A percentile compares a stretch with the other conserved stretches of the same genome.
These are phyloP conservation scores for Sprattus sprattus DNA, from an alignment of 2,113 vertebrate genomes.

Conservation along the genomic window DNA sequence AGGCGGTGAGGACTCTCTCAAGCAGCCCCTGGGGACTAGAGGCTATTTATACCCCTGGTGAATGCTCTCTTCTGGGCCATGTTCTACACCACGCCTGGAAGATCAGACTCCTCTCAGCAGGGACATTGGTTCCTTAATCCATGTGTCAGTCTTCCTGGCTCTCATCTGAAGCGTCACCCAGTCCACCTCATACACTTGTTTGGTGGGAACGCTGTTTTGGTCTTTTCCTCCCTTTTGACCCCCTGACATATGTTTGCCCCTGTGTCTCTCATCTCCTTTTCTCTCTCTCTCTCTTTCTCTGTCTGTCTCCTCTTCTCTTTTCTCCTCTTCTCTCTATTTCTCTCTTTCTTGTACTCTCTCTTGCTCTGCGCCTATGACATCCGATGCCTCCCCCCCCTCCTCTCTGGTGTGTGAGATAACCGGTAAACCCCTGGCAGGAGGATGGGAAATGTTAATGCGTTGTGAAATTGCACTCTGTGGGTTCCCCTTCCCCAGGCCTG, in stretches of 20 bases:
- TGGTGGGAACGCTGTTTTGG: neutral
- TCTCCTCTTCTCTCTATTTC: neutral
- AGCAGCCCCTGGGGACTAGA: neutral
- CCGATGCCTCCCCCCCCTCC: neutral
- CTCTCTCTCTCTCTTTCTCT: neutral
- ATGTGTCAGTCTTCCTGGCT: neutral
- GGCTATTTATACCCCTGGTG: neutral
- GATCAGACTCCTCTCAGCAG: neutral
- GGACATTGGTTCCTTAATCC: neutral
- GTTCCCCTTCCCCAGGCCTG: neutral
- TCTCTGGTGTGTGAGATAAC: slow-evolving; percentile 3
- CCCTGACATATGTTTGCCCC: neutral
- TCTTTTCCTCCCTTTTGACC: neutral
- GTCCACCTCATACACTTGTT: neutral
- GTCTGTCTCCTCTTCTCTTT: neutral
- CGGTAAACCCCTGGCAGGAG: neutral
- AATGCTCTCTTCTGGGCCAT: neutral
- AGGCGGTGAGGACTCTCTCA: neutral
- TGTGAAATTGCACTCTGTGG: slow-evolving; percentile 4
- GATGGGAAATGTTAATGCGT: neutral
- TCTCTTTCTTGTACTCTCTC: neutral
- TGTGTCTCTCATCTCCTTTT: neutral
- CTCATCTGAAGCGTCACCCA: neutral
- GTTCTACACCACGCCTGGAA: neutral
- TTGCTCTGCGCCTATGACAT: neutral